Evolutionary conservation across 2,888 invertebrate species (phyloP).

Genomic region (Alentia gelatinosa): DNA sequence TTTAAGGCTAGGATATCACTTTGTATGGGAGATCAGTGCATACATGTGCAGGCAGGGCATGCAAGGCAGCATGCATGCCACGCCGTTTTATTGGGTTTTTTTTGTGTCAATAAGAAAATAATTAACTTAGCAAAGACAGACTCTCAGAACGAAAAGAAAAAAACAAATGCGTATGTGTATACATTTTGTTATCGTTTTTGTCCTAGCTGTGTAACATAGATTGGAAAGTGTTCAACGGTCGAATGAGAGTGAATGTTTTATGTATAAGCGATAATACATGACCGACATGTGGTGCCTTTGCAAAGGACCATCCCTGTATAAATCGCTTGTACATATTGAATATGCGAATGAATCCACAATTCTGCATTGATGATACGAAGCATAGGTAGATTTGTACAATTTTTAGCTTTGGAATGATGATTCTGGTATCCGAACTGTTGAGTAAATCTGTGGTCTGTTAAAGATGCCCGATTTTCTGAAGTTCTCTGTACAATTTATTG

Average conservation of each 20-base stretch:
- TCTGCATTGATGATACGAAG: background rate
- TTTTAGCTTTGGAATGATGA: constrained; percentile 53
- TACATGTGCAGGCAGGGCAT: background rate
- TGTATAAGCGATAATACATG: constrained; percentile 24
- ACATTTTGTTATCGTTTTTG: constrained; percentile 47
- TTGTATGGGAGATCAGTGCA: background rate
- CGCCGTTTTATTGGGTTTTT: background rate
- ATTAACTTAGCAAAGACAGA: background rate
- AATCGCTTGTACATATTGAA: background rate
- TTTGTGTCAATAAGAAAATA: background rate
- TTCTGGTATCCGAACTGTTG: constrained; percentile 52
- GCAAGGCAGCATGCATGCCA: background rate
- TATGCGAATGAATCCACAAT: constrained; percentile 19
- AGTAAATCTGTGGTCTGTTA: constrained; percentile 50
- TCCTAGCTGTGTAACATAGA: constrained; percentile 48
- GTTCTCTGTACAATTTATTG: constrained; percentile 53
- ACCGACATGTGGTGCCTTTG: constrained; percentile 11
- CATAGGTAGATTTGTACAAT: constrained; percentile 53
- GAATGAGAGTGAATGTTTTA: constrained; percentile 18
- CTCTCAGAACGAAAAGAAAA: background rate
- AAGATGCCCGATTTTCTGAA: constrained; percentile 54
- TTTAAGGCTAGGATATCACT: background rate
- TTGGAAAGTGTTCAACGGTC: constrained; percentile 12
- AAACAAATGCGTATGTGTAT: background rate
- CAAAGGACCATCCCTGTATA: constrained; percentile 14